Evolutionary conservation across 2,113 vertebrate genomes (phyloP).

Genomic region (Nerophis ophidion): DNA sequence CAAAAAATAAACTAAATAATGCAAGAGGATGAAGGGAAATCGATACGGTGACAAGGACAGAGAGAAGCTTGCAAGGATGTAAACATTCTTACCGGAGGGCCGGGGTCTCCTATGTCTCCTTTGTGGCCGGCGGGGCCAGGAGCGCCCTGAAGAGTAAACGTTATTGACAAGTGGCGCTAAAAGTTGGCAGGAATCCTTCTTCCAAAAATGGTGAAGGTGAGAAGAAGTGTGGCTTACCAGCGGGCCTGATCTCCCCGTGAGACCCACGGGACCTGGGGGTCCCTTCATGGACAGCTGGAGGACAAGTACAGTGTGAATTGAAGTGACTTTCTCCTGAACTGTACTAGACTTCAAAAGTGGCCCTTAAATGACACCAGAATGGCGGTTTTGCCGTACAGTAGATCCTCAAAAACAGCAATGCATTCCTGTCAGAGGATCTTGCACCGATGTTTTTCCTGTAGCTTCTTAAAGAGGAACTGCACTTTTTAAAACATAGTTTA

Average conservation of each 20-base stretch:
- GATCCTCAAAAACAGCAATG: no score
- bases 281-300: conserved; percentile 83
- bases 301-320: conserved; percentile 13
- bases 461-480: no score
- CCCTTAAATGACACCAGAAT: no score
- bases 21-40: conserved; percentile 22
- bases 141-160: conserved; percentile 56
- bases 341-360: no score
- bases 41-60: conserved; percentile 11
- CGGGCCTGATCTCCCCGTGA: conserved; percentile 80
- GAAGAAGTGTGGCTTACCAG: conserved; percentile 68
- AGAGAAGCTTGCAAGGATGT: conserved; percentile 3
- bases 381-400: no score
- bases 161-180: background rate
- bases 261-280: conserved; percentile 78
- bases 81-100: conserved; percentile 50
- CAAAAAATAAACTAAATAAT: conserved; percentile 1
- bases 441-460: no score
- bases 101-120: conserved; percentile 61
- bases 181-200: background rate
- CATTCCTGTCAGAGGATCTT: no score
- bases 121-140: conserved; percentile 63
- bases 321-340: background rate
- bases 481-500: no score
- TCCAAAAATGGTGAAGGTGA: conserved; percentile 18